A percentile compares a stretch with the other conserved stretches of the same genome.
Conservation (phyloP, 2,797 vertebrate species). For the Poliocrania exsul region DNA sequence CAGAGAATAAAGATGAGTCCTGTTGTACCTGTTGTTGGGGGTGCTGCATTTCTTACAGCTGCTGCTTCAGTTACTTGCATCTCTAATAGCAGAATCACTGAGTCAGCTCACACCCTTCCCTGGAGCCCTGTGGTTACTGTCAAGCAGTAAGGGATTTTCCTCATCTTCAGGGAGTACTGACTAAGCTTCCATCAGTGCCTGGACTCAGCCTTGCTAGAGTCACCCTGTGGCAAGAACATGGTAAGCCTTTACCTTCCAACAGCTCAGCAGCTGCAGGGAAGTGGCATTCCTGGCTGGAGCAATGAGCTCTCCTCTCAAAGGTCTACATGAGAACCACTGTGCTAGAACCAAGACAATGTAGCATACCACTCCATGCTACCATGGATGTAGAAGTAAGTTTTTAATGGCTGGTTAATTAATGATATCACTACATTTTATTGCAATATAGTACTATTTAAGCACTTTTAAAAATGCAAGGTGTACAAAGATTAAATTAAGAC, state of each 20-base stretch:
- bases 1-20: slow-evolving; percentile 6
- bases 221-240: rapidly evolving
- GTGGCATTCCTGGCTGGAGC: rapidly evolving
- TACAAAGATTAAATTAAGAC: slow-evolving; percentile 89
- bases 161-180: not conserved
- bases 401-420: slow-evolving; percentile 88
- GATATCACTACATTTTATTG: slow-evolving; percentile 87
- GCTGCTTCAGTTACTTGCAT: not conserved
- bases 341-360: not conserved
- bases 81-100: not conserved
- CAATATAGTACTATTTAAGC: slow-evolving; percentile 87
- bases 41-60: not conserved
- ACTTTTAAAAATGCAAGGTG: slow-evolving; percentile 88
- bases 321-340: rapidly evolving
- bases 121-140: not conserved
- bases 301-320: rapidly evolving
- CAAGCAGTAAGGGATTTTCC: not conserved
- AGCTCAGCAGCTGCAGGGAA: not conserved
- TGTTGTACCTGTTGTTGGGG: not conserved
- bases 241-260: too few relatives aligned
- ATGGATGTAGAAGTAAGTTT: slow-evolving; percentile 77
- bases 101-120: rapidly evolving
- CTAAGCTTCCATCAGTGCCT: not conserved
- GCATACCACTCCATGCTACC: slow-evolving; percentile 62
- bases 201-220: not conserved